Conservation (phyloP, 2,888 invertebrate species). For the Pristionchus arcanus region DNA sequence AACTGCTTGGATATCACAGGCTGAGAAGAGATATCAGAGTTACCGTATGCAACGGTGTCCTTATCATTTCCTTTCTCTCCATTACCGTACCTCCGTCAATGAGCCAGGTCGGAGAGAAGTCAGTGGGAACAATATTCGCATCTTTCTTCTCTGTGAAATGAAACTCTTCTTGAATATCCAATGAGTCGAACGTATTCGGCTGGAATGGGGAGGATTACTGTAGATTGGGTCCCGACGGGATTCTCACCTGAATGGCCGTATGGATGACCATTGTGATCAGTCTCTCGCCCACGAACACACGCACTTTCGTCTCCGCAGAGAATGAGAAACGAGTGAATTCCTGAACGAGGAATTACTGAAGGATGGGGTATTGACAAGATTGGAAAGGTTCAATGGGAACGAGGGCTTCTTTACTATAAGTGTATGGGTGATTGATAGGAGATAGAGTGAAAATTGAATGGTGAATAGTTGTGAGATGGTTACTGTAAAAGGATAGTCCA, state of each 20-base stretch:
- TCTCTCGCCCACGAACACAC: conserved; percentile 37
- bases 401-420: background rate
- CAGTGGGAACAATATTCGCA: background rate
- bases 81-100: background rate
- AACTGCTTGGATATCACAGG: background rate
- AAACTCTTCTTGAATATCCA: background rate
- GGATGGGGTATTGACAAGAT: background rate
- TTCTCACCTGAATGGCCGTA: conserved; percentile 22
- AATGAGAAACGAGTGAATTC: background rate
- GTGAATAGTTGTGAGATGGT: background rate
- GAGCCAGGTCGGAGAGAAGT: background rate
- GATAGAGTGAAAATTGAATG: too few species aligned
- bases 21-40: background rate
- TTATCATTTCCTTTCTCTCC: background rate
- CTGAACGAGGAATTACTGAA: background rate
- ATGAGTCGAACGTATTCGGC: conserved; percentile 7
- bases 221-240: background rate
- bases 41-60: background rate
- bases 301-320: conserved; percentile 7
- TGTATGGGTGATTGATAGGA: too few species aligned
- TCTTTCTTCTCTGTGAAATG: conserved; percentile 1
- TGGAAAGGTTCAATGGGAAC: background rate
- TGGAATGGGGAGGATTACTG: background rate
- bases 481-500: background rate
- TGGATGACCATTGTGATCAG: conserved; percentile 5